These are phyloP conservation scores for Lepidocolaptes lacrymiger DNA, from an alignment of 2,797 vertebrate species.

Conservation along the genomic window DNA sequence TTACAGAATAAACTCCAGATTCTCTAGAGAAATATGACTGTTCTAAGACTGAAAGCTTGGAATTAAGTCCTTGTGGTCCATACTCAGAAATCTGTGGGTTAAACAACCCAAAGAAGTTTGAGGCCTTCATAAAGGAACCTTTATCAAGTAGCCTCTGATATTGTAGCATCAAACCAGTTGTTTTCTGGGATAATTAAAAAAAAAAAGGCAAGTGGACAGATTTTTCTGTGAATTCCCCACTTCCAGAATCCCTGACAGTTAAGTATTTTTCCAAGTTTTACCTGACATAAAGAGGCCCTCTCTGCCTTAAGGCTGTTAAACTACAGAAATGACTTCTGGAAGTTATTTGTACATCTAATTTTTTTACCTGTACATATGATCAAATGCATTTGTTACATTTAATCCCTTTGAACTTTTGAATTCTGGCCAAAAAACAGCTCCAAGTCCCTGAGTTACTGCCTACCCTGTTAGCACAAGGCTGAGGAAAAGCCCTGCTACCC, in stretches of 20 bases:
- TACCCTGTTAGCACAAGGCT: not conserved
- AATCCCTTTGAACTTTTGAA: not conserved
- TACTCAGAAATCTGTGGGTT: not conserved
- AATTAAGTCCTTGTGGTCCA: not conserved
- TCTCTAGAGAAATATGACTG: not conserved
- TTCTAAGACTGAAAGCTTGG: not conserved
- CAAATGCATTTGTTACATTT: not conserved
- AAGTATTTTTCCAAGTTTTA: not conserved
- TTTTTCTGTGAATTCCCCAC: not conserved
- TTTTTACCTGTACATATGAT: not conserved
- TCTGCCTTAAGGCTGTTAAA: not conserved
- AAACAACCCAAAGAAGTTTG: not conserved
- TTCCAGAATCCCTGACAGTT: not conserved
- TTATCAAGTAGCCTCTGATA: not conserved
- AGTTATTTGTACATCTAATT: not conserved
- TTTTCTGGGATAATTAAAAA: not conserved
- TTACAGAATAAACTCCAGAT: not conserved
- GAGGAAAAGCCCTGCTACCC: not conserved
- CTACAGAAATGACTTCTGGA: not conserved
- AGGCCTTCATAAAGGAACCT: not conserved
- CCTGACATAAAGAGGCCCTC: not conserved
- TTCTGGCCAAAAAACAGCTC: not conserved
- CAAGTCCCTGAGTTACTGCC: not conserved
- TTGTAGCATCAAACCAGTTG: not conserved
- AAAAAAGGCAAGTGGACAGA: rapidly evolving